Percentiles rank a stretch among this genome's conserved stretches.
These are phyloP conservation scores for Thumatha senex DNA, from an alignment of 2,888 invertebrate species.

Conservation along the genomic window DNA sequence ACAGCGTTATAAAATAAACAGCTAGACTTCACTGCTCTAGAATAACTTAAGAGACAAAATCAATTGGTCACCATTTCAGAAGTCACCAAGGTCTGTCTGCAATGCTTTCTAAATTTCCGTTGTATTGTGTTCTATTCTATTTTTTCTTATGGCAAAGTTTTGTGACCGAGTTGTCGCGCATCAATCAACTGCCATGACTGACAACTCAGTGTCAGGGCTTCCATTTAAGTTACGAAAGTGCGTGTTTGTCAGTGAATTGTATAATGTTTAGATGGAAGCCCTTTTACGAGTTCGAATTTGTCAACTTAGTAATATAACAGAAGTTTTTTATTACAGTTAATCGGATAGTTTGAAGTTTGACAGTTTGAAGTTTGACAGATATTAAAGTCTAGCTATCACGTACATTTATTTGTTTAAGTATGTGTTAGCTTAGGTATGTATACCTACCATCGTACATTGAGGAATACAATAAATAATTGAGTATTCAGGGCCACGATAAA, in stretches of 20 bases:
- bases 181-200: conserved; percentile 54
- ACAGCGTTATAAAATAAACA: conserved; percentile 20
- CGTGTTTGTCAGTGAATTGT: conserved; percentile 49
- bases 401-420: too few species aligned
- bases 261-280: conserved; percentile 28
- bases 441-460: too few species aligned
- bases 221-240: conserved; percentile 44
- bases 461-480: too few species aligned
- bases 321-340: conserved; percentile 3
- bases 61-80: conserved; percentile 11
- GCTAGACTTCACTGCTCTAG: background rate
- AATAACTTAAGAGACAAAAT: background rate
- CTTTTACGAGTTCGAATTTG: conserved; percentile 8
- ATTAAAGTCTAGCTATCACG: too few species aligned
- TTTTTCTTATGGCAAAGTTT: too few species aligned
- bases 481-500: too few species aligned
- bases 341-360: background rate
- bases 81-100: conserved; percentile 16
- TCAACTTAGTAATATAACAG: background rate
- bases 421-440: too few species aligned
- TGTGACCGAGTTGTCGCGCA: conserved; percentile 37
- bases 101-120: conserved; percentile 33
- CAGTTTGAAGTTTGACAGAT: too few species aligned
- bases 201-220: conserved; percentile 44
- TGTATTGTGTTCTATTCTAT: too few species aligned